A percentile compares a stretch with the other conserved stretches of the same genome.
phyloP scores from a whole-genome alignment of 1,140 invertebrate species.

The Cydia strobilella region DNA sequence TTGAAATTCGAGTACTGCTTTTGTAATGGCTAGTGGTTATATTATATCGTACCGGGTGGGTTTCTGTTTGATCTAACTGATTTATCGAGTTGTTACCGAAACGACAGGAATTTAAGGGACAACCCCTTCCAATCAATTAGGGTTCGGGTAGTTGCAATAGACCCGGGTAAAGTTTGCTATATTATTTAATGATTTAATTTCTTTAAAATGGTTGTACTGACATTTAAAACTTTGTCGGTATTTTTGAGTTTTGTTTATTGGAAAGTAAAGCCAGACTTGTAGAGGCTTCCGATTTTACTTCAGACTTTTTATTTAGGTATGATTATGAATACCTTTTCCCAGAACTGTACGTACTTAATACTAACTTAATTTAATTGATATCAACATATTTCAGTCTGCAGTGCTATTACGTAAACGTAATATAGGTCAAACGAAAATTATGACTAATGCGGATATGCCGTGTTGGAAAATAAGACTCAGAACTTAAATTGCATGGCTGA shows the following conservation, averaged over 20 bases:
- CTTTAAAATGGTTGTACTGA: background rate
- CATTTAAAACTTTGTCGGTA: background rate
- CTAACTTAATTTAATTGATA: background rate
- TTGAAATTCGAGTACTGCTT: constrained; percentile 36
- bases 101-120: constrained; percentile 28
- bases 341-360: background rate
- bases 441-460: constrained; percentile 25
- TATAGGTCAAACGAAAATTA: constrained; percentile 14
- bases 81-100: constrained; percentile 24
- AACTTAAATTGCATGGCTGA: constrained; percentile 19
- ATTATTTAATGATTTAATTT: background rate
- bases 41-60: constrained; percentile 14
- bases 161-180: background rate
- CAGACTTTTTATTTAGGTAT: no score
- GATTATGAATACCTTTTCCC: no score
- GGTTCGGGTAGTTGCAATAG: constrained; percentile 12
- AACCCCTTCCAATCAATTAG: constrained; percentile 26
- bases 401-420: background rate
- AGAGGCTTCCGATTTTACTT: background rate
- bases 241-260: background rate
- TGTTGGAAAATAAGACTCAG: constrained; percentile 6
- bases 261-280: background rate
- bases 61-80: constrained; percentile 28
- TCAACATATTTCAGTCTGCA: background rate
- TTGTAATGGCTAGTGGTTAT: constrained; percentile 24